Conservation (phyloP, 1,140 invertebrate genomes). For the Hypothenemus hampei region DNA sequence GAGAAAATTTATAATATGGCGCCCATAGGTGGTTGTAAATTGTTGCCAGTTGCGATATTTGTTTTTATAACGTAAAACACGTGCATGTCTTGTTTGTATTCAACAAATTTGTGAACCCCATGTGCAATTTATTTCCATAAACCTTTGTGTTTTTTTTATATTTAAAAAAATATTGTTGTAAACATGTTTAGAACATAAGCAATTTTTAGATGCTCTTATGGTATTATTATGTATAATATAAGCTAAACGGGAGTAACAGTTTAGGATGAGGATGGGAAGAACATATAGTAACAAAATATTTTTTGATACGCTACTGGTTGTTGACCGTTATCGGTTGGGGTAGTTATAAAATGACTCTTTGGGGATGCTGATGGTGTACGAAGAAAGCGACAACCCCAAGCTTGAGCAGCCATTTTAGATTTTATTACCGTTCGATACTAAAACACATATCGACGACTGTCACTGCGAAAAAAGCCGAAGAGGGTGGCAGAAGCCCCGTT, state of each 20-base stretch:
- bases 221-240: background rate
- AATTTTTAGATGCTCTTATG: background rate
- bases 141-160: background rate
- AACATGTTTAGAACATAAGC: background rate
- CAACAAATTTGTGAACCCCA: too few relatives aligned
- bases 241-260: background rate
- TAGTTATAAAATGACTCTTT: conserved; percentile 17
- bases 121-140: too few relatives aligned
- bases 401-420: conserved; percentile 44
- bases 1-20: too few relatives aligned
- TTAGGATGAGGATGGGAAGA: background rate
- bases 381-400: conserved; percentile 34
- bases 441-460: conserved; percentile 41
- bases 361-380: conserved; percentile 33
- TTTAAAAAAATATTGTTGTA: background rate
- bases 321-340: conserved; percentile 10
- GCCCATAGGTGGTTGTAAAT: too few relatives aligned
- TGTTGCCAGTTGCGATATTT: too few relatives aligned
- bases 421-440: conserved; percentile 46
- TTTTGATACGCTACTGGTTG: background rate
- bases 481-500: conserved; percentile 12
- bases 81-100: too few relatives aligned
- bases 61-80: too few relatives aligned
- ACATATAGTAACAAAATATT: background rate
- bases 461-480: conserved; percentile 9